phyloP scores from a whole-genome alignment of 2,113 vertebrate genomes.

The Formicarius rufipectus region DNA sequence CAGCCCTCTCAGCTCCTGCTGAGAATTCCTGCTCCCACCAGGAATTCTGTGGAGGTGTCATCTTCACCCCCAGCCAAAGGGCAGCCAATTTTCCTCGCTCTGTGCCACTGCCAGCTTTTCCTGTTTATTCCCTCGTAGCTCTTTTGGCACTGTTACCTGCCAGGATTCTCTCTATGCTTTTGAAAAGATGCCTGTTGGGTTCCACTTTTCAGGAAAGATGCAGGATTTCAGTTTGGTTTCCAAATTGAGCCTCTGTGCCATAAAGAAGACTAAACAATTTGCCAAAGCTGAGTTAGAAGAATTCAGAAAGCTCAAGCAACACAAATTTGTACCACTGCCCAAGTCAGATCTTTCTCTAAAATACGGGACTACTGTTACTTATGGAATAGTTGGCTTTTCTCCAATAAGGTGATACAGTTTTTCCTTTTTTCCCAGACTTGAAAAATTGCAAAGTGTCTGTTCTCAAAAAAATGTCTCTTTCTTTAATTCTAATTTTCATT shows the following conservation, averaged over 20 bases:
- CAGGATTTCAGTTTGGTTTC: not conserved
- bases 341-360: not conserved
- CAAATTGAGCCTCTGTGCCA: not conserved
- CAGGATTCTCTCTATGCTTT: not conserved
- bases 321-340: not conserved
- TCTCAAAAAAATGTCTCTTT: not conserved
- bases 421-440: not conserved
- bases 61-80: not conserved
- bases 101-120: not conserved
- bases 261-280: not conserved
- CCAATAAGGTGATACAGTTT: not conserved
- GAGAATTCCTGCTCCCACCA: accelerated
- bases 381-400: not conserved
- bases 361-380: not conserved
- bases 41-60: not conserved
- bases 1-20: not conserved
- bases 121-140: not conserved
- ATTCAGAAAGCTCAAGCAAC: not conserved
- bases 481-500: not conserved
- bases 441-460: not conserved
- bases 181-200: not conserved
- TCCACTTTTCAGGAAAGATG: not conserved
- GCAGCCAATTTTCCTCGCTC: not conserved
- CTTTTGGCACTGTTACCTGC: not conserved
- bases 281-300: not conserved